These are phyloP conservation scores for Xiphias gladius DNA, from an alignment of 2,113 vertebrate genomes.

Conservation along the genomic window DNA sequence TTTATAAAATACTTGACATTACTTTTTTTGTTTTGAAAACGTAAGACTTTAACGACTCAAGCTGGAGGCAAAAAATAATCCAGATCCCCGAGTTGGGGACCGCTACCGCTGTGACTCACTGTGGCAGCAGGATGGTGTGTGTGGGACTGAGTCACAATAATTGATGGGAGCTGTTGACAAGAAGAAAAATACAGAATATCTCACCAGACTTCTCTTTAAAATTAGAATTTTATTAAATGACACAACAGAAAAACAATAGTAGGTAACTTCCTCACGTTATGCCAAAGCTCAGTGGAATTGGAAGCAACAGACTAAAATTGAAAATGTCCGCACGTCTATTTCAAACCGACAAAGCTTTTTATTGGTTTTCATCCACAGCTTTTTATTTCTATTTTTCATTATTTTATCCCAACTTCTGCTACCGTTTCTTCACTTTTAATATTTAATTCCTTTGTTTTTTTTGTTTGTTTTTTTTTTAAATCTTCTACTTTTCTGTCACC, in stretches of 20 bases:
- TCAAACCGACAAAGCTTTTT: neutral
- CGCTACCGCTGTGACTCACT: no score
- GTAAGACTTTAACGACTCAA: no score
- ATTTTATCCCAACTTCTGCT: constrained; percentile 69
- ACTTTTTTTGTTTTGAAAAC: no score
- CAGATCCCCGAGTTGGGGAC: no score
- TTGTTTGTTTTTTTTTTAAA: neutral
- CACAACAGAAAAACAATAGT: neutral
- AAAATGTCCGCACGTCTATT: neutral
- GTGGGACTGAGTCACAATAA: no score
- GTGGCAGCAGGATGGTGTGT: no score
- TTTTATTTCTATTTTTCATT: neutral
- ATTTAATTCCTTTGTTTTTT: constrained; percentile 3
- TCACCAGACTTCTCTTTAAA: neutral
- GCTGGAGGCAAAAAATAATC: no score
- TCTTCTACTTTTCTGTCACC: neutral
- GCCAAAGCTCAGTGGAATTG: neutral
- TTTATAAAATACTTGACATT: no score
- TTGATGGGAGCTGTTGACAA: neutral
- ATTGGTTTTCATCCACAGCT: neutral
- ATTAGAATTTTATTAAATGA: neutral
- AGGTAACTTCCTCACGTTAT: neutral
- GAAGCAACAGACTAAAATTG: neutral
- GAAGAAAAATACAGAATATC: neutral
- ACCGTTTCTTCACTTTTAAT: neutral